Percentiles rank a stretch among this genome's conserved stretches.
phyloP scores from a whole-genome alignment of 2,888 invertebrate genomes.

The Ormyrus rosae region DNA sequence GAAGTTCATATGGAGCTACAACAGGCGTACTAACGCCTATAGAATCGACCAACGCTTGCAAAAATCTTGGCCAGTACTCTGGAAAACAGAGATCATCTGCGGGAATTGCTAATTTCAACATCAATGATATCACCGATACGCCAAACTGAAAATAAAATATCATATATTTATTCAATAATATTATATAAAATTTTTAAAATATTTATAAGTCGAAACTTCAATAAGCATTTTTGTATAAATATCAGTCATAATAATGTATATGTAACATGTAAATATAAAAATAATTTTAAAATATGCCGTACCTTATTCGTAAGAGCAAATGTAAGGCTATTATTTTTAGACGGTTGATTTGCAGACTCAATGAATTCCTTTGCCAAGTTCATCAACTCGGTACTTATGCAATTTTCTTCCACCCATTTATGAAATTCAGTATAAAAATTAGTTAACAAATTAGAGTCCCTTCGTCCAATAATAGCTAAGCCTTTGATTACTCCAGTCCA shows the following conservation, averaged over 20 bases:
- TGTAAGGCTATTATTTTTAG: conserved; percentile 70
- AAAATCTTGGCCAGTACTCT: conserved; percentile 68
- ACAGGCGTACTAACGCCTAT: conserved; percentile 63
- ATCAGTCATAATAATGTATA: too few species aligned
- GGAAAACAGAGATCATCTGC: conserved; percentile 74
- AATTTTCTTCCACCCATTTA: conserved; percentile 75
- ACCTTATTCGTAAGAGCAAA: conserved; percentile 78
- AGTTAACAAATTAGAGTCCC: conserved; percentile 79
- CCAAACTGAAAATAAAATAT: conserved; percentile 77
- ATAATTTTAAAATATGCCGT: conserved; percentile 35
- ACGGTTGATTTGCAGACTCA: conserved; percentile 66
- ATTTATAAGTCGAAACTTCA: too few species aligned
- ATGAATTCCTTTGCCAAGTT: conserved; percentile 68
- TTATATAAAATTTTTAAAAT: too few species aligned
- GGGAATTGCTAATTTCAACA: conserved; percentile 74
- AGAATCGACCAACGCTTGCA: conserved; percentile 65
- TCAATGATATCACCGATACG: conserved; percentile 77
- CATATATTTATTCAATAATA: background rate
- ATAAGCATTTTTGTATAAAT: background rate
- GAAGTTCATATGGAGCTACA: conserved; percentile 69
- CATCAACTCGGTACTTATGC: conserved; percentile 63
- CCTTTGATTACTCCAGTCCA: conserved; percentile 81
- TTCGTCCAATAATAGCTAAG: conserved; percentile 78
- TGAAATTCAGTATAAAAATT: conserved; percentile 80
- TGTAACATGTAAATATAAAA: too few species aligned